Conservation (phyloP, 2,888 invertebrate species). For the Drosophila suboccidentalis region DNA sequence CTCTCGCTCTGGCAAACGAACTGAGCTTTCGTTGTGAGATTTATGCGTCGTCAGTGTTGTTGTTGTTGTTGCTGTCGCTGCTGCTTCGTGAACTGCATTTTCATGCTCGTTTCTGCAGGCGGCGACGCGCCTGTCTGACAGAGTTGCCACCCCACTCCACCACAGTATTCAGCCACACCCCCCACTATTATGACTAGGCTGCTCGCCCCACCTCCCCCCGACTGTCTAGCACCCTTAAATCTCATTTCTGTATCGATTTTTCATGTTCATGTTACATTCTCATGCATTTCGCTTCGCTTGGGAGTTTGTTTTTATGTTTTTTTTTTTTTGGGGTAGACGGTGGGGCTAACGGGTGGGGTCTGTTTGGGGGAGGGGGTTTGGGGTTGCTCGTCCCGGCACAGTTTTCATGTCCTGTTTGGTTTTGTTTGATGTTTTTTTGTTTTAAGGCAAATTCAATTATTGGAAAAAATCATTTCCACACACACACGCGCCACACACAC, state of each 20-base stretch:
- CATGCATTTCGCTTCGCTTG: conserved; percentile 45
- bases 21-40: conserved; percentile 72
- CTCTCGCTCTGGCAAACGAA: conserved; percentile 32
- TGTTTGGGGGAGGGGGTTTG: neutral
- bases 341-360: conserved; percentile 1
- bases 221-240: conserved; percentile 79
- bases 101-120: conserved; percentile 51
- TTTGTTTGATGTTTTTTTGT: conserved; percentile 46
- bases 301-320: conserved; percentile 4
- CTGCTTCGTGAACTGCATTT: conserved; percentile 64
- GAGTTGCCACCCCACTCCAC: neutral
- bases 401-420: conserved; percentile 44
- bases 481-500: neutral
- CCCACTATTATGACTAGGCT: conserved; percentile 31
- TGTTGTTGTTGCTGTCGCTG: conserved; percentile 26
- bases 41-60: conserved; percentile 63
- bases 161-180: conserved; percentile 1
- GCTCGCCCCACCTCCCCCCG: neutral
- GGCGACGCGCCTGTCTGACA: conserved; percentile 44
- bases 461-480: conserved; percentile 37
- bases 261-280: conserved; percentile 72
- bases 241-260: conserved; percentile 80
- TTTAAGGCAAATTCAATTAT: conserved; percentile 63
- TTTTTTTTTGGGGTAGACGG: neutral
- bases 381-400: conserved; percentile 43